Evolutionary conservation across 2,113 vertebrate genomes (phyloP), one percentile per base, ranked within the genome.

Genomic region (Cyprinodon brontotheroides): DNA sequence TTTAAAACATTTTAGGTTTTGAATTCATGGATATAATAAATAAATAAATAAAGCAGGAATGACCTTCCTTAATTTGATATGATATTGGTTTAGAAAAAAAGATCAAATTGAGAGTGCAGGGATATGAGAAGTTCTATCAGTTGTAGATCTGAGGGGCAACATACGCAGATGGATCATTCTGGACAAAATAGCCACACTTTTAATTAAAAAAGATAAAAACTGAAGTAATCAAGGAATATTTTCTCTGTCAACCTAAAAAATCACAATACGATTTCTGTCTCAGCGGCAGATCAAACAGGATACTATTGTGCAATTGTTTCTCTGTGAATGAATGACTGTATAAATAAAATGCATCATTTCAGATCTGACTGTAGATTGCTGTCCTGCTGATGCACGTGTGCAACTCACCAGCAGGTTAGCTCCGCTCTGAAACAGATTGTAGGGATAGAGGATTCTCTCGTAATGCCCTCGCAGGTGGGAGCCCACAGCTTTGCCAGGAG

Each of bases 381-480:
- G 61, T 61, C 48, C 59, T 2, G 7, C 17, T 37, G 29, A 61
- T n/a, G 38, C 22, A 53, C 29, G 50, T 14, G 15, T 61, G 45
- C 17, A 62, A 92, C 96, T 96, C 90, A 99, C 98, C 95, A 97
- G 78, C 20, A 99, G 91, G 81, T 97, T 99, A 0, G 96, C 91
- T 77, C 98, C 97, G 4, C 93, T 95, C 85, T 98, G 95, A 90
- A 99, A 99, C 67, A 99, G 90, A 76, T 97, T 97, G 94, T 98
- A 99, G 9, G 98, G 98, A 75, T 99, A 97, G 68, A 99, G 96
- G 39, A 97, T 94, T 37, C 96, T 93, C 75, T 99, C 98, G 1
- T 99, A 99, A 75, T 99, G 98, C 0, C 95, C 95, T n/a, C 98
- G 95, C 78, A 99, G 95, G 89, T 99, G 97, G 0, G 98, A 99